phyloP scores from a whole-genome alignment of 64 coral and sea anemone genomes.

The Montipora capricornis region DNA sequence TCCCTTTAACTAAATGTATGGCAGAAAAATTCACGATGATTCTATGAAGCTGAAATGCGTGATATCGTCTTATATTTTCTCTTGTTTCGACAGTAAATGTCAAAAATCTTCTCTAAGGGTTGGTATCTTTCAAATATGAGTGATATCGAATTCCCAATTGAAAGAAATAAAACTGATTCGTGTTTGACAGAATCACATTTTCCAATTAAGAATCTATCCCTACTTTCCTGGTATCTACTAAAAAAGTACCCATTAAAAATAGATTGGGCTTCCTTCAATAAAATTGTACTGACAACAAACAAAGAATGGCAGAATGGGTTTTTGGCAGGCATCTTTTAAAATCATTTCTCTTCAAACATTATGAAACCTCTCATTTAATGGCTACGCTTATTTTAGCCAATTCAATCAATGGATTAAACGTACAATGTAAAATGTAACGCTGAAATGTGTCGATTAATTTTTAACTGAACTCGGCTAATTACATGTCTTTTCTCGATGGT shows the following conservation, averaged over 20 bases:
- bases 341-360: too few species aligned
- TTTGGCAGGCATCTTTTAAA: not conserved
- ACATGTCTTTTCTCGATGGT: not conserved
- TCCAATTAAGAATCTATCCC: not conserved
- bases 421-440: not conserved
- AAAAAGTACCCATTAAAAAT: conserved; percentile 6
- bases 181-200: not conserved
- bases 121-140: too few species aligned
- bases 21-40: too few species aligned
- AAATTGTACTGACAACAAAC: not conserved
- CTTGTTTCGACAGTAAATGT: too few species aligned
- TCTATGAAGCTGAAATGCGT: too few species aligned
- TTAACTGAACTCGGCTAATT: conserved; percentile 8
- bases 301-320: not conserved
- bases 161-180: too few species aligned
- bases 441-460: not conserved
- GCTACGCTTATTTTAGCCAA: not conserved
- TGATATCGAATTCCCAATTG: too few species aligned
- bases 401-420: not conserved
- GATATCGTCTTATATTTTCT: too few species aligned
- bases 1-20: too few species aligned
- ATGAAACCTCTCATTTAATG: too few species aligned
- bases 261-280: not conserved
- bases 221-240: not conserved
- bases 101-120: too few species aligned